Evolutionary conservation across 2,113 vertebrate genomes (phyloP).

Genomic region (Notarius quadriscutis): DNA sequence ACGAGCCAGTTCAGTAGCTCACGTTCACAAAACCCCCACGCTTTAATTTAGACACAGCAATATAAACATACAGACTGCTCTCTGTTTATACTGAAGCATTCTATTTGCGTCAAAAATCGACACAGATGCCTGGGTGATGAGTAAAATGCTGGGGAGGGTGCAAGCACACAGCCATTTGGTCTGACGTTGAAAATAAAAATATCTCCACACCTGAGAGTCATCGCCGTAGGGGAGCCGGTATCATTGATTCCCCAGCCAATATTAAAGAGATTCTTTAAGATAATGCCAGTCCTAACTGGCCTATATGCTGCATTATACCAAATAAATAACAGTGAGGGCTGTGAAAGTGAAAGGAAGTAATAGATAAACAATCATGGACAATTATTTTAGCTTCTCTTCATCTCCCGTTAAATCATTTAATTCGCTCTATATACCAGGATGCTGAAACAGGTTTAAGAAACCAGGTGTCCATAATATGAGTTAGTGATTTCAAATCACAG

Average conservation of each 20-base stretch:
- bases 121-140: background rate
- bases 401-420: background rate
- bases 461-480: background rate
- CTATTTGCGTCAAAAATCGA: conserved; percentile 2
- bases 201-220: conserved; percentile 35
- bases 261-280: background rate
- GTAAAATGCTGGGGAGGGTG: conserved; percentile 21
- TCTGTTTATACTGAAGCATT: background rate
- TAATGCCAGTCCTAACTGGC: background rate
- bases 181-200: conserved; percentile 37
- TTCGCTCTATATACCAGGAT: background rate
- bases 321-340: background rate
- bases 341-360: background rate
- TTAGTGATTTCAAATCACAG: background rate
- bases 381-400: background rate
- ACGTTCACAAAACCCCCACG: background rate
- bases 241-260: background rate
- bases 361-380: background rate
- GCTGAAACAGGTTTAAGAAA: background rate
- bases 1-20: no score
- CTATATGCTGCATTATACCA: background rate
- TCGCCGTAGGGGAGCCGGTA: background rate
- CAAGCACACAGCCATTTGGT: conserved; percentile 10
- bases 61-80: background rate
- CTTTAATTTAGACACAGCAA: background rate